phyloP scores from a whole-genome alignment of 1,140 invertebrate species.

The Procambarus clarkii region DNA sequence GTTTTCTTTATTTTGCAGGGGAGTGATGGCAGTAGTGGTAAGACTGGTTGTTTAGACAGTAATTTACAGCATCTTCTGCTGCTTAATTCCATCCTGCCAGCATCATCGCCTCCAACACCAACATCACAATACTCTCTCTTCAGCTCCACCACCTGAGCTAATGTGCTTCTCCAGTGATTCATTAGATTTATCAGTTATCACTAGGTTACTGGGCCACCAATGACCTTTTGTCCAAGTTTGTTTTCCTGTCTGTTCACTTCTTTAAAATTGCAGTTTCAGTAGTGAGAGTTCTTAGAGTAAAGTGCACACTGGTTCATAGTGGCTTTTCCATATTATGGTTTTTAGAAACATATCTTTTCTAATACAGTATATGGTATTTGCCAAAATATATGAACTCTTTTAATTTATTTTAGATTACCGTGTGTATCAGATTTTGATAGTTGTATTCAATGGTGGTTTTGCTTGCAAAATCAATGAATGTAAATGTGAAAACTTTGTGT shows the following conservation, averaged over 20 bases:
- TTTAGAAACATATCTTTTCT: neutral
- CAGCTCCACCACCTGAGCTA: slow-evolving; percentile 13
- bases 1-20: neutral
- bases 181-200: neutral
- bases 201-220: neutral
- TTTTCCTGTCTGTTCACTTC: neutral
- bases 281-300: neutral
- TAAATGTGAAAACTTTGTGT: neutral
- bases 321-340: neutral
- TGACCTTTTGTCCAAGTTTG: neutral
- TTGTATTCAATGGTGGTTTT: neutral
- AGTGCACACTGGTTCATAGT: neutral
- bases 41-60: slow-evolving; percentile 29
- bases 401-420: neutral
- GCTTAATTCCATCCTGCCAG: slow-evolving; percentile 39
- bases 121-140: slow-evolving; percentile 53
- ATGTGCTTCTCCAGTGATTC: neutral
- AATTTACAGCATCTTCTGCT: slow-evolving; percentile 45
- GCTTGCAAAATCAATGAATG: neutral
- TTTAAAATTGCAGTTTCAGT: neutral
- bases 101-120: slow-evolving; percentile 29
- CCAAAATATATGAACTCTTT: neutral
- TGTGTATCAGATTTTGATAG: neutral
- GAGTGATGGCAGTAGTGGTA: neutral
- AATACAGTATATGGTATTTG: neutral